Percentiles rank a stretch among this genome's conserved stretches.
Conservation (phyloP, 2,888 invertebrate genomes). For the Dyspetes luteomarginatus region DNA sequence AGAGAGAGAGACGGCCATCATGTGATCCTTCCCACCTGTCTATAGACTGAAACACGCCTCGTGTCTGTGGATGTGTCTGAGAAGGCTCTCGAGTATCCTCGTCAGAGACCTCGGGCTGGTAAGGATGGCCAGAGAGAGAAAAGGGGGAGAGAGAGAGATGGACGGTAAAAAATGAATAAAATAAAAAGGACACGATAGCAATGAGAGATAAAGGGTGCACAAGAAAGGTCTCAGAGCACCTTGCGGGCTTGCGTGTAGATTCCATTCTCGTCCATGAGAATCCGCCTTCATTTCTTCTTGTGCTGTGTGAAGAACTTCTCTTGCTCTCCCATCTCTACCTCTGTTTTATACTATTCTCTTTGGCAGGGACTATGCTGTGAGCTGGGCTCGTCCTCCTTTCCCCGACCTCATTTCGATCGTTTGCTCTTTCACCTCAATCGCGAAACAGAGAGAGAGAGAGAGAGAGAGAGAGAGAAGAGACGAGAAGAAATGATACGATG, state of each 20-base stretch:
- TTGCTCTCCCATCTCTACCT: slow-evolving; percentile 30
- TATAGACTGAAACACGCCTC: slow-evolving; percentile 64
- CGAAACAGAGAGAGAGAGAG: too few species aligned
- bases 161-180: slow-evolving; percentile 7
- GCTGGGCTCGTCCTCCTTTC: slow-evolving; percentile 64
- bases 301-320: background rate
- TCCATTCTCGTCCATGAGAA: slow-evolving; percentile 56
- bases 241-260: slow-evolving; percentile 62
- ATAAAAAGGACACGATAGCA: slow-evolving; percentile 32
- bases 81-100: slow-evolving; percentile 34
- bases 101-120: slow-evolving; percentile 19
- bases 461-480: too few species aligned
- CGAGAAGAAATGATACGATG: slow-evolving; percentile 18
- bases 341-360: slow-evolving; percentile 42
- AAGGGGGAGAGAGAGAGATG: slow-evolving; percentile 41
- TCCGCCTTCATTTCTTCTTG: slow-evolving; percentile 42
- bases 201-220: slow-evolving; percentile 47
- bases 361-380: slow-evolving; percentile 35
- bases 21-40: slow-evolving; percentile 81
- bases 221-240: slow-evolving; percentile 43
- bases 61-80: slow-evolving; percentile 52
- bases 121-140: slow-evolving; percentile 23
- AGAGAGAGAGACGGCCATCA: slow-evolving; percentile 75
- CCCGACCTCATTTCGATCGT: slow-evolving; percentile 61
- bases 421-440: slow-evolving; percentile 47